Evolutionary conservation across 2,113 vertebrate species (phyloP), one percentile per base, ranked within the genome.

Genomic region (Notothenia coriiceps): DNA sequence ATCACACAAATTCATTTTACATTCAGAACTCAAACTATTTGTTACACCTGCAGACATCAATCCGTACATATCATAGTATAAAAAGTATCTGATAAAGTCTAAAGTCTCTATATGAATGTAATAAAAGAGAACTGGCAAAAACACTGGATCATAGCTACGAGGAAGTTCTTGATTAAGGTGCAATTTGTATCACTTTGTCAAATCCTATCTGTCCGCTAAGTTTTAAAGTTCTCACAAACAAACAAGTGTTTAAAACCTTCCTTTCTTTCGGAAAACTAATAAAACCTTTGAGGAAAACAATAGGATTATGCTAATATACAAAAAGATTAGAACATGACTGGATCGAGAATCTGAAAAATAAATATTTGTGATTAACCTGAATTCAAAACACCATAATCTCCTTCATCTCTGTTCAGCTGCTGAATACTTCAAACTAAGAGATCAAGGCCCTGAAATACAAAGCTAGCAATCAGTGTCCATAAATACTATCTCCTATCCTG

Each of bases 401-500:
- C 8, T 49, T 29, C 29, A 29, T 29, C 10, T 61, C 40, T n/a
- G 6, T 40, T 69, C 25, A 9, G 47, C 35, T 20, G n/a, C n/a
- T 22, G 12, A 47, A n/a, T 51, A 33, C 29, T 43, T 49, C 40
- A 8, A 60, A 59, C 20, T 4, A 5, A 17, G 15, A 62, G 5
- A 69, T 69, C 62, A 35, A 10, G 5, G 4, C 14, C 43, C n/a
- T 11, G 49, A 81, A 70, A 65, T n/a, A 66, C 4, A 15, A 69
- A 83, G 70, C 17, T 6, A 74, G 63, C 15, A n/a, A 67, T 51
- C 33, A 25, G 22, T 62, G 72, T 79, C 64, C 56, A 44, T 0
- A 54, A 78, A 78, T 15, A 75, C n/a, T 5, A 3, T 20, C 68
- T 78, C 10, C 66, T 25, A 14, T 78, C 73, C 49, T 67, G 63